Evolutionary conservation across 2,888 invertebrate genomes (phyloP), one percentile per base, ranked within the genome.

Genomic region (Synergus japonicus): DNA sequence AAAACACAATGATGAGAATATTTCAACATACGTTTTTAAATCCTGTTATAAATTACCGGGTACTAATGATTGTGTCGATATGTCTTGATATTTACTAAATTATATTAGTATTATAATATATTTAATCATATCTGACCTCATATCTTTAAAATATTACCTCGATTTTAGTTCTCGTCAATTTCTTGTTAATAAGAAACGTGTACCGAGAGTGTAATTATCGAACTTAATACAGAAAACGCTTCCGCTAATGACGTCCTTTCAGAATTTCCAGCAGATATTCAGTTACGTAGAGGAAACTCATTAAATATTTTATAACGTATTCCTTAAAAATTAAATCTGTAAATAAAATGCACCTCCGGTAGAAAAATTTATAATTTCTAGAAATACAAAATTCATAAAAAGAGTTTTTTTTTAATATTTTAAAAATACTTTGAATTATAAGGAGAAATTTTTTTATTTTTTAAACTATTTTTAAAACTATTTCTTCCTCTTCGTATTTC

Each of bases 231-330:
- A n/a, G 54, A 54, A 54, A n/a, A 54, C n/a, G 54, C 54, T 54
- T 54, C n/a, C n/a, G 15, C 54, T 54, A 54, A 54, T 54, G 54
- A 54, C 54, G 54, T 54, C 54, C n/a, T 54, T 54, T 15, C 54
- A 9, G n/a, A 54, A 54, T 18, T 15, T 9, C 49, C 8, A n/a
- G 54, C 5, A 9, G 9, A 54, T n/a, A 54, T 54, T 54, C 9
- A 54, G 2, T 49, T n/a, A 54, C n/a, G 54, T n/a, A 9, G 9
- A 0, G n/a, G 8, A 54, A 54, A n/a, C n/a, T n/a, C 54, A 13
- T 54, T 54, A 54, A 54, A 54, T n/a, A 8, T 54, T n/a, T n/a
- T 54, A 9, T n/a, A n/a, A n/a, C n/a, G n/a, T 1, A 54, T n/a
- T 54, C 8, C 2, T 0, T 3, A 9, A 54, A 54, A 54, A 12